Evolutionary conservation across 2,888 invertebrate genomes (phyloP), one percentile per base, ranked within the genome.

Genomic region (Leuctra nigra): DNA sequence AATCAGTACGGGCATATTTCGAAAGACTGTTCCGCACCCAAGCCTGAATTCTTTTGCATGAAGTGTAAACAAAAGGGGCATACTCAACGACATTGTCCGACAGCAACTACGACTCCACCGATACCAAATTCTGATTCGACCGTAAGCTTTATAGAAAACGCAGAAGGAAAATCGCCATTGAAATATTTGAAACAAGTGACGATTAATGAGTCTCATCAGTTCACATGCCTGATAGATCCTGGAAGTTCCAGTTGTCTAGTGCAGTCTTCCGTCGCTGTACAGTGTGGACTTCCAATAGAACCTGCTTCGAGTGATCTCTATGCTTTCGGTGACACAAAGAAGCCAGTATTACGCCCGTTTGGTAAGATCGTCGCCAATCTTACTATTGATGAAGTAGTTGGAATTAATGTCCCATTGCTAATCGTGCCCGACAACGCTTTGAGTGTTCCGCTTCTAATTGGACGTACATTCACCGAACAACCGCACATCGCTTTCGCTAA

Each of bases 341-440:
- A 9, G 36, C n/a, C 36, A 9, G 14, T 16, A 13, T 13, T 36
- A 13, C 36, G 36, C 4, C 36, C 36, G n/a, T 16, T 36, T 13
- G 4, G 36, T 4, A 13, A 36, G 36, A 36, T 36, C 36, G 36
- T 36, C n/a, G 14, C 36, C n/a, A 16, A 36, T 16, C 13, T 36
- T 36, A 16, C 13, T 14, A 16, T 36, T 13, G 36, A 36, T 16
- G 36, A 13, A 36, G 36, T 36, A 16, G 14, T 16, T 6, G 36
- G 36, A 13, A n/a, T n/a, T n/a, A 36, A 36, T 16, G 38, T 60
- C 4, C n/a, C 14, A 9, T 13, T 60, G 9, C 14, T 58, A 14
- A 47, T 61, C n/a, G 61, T 57, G 3, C 55, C 59, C 1, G 59
- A 61, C 25, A 48, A 56, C 11, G 46, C 53, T 1, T 59, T 59